These are phyloP conservation scores for Tetramorium parvispinum DNA, from an alignment of 1,140 invertebrate genomes.

Conservation along the genomic window DNA sequence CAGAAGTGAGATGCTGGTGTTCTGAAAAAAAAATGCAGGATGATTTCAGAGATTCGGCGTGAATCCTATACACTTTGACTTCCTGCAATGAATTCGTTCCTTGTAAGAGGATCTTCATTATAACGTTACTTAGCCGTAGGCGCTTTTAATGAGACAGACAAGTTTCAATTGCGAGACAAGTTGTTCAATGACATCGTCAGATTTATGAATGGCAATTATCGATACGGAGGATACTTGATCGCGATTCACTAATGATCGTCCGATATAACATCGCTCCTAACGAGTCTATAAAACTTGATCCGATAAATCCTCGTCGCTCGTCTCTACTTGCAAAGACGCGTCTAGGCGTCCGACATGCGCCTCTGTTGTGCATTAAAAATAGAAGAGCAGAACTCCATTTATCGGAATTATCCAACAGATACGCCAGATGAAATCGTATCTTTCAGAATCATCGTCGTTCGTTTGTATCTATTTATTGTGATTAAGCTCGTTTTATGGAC, in stretches of 20 bases:
- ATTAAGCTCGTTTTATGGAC: neutral
- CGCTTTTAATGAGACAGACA: no score
- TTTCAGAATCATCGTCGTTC: neutral
- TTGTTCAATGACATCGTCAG: neutral
- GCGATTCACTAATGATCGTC: slow-evolving; percentile 9
- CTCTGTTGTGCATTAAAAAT: slow-evolving; percentile 33
- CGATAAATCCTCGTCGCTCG: slow-evolving; percentile 30
- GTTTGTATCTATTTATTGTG: neutral
- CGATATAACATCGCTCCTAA: neutral
- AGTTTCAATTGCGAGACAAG: neutral
- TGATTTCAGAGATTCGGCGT: neutral
- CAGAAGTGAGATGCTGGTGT: neutral
- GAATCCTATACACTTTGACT: neutral
- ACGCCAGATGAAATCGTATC: neutral
- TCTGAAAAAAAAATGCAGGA: neutral
- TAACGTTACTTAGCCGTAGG: neutral
- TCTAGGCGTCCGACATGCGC: neutral
- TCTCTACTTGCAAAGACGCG: neutral
- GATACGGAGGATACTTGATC: neutral
- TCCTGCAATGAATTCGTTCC: neutral
- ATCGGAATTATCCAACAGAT: slow-evolving; percentile 23
- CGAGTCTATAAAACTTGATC: slow-evolving; percentile 40
- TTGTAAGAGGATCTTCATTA: neutral
- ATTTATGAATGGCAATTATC: slow-evolving; percentile 28
- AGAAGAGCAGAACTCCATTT: slow-evolving; percentile 19